Percentiles rank a stretch among this genome's conserved stretches.
phyloP scores from a whole-genome alignment of 2,113 vertebrate genomes.

The Pangasianodon gigas region DNA sequence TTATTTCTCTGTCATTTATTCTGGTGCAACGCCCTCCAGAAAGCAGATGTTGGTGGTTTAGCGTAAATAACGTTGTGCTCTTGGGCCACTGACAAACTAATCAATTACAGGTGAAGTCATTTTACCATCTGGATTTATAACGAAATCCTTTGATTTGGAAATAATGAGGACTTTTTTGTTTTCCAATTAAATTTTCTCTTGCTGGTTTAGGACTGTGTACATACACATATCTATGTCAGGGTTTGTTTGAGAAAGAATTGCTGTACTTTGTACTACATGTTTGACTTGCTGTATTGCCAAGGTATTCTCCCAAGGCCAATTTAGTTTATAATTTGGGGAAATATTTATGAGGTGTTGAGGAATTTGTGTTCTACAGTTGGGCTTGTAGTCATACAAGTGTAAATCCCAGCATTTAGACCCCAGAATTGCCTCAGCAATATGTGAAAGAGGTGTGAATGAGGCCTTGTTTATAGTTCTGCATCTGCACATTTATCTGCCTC shows the following conservation, averaged over 20 bases:
- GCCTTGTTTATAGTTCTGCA: background rate
- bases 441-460: conserved; percentile 18
- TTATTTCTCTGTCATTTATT: conserved; percentile 18
- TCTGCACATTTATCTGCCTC: background rate
- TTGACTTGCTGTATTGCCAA: background rate
- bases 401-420: background rate
- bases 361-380: background rate
- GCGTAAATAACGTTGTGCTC: conserved; percentile 39
- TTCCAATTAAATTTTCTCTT: too few relatives aligned
- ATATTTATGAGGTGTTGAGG: background rate
- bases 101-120: conserved; percentile 39
- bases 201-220: background rate
- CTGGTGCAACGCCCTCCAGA: conserved; percentile 17
- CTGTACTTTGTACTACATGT: background rate
- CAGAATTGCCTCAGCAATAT: background rate
- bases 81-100: conserved; percentile 35
- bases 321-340: background rate
- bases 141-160: background rate
- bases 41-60: conserved; percentile 45
- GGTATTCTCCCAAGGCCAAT: background rate
- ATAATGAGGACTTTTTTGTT: background rate
- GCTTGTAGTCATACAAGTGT: background rate
- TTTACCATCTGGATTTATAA: conserved; percentile 26
- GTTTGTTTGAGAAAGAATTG: background rate
- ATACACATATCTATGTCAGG: background rate